Conservation (phyloP, 1,140 invertebrate species). For the Macrobrachium rosenbergii region DNA sequence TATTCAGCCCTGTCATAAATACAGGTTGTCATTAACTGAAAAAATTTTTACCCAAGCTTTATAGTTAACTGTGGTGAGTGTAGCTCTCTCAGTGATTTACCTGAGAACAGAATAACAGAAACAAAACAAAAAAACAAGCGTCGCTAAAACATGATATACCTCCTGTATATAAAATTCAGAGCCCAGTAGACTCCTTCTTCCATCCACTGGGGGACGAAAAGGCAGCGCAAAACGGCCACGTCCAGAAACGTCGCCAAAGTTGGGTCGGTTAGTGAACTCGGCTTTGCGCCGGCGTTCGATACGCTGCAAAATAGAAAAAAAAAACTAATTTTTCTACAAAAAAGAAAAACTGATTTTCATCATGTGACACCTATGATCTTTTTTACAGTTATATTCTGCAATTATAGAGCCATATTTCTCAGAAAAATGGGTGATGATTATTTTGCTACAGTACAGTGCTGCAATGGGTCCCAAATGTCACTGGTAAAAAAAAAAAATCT, state of each 20-base stretch:
- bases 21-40: too few species aligned
- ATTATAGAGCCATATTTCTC: too few species aligned
- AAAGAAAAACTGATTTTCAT: background rate
- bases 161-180: constrained; percentile 90
- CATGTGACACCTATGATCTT: too few species aligned
- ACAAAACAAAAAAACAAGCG: background rate
- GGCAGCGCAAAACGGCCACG: constrained; percentile 93
- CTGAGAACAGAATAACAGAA: background rate
- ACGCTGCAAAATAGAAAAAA: constrained; percentile 23
- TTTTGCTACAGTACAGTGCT: too few species aligned
- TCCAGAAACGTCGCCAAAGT: constrained; percentile 91
- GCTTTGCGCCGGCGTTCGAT: constrained; percentile 39
- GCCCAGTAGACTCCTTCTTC: constrained; percentile 99
- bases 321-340: background rate
- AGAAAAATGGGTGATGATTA: too few species aligned
- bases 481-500: too few species aligned
- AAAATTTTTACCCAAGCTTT: too few species aligned
- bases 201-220: constrained; percentile 98
- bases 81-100: background rate
- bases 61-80: constrained; percentile 23
- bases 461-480: too few species aligned
- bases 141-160: constrained; percentile 73
- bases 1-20: too few species aligned
- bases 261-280: constrained; percentile 74
- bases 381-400: too few species aligned